phyloP scores from a whole-genome alignment of 2,888 invertebrate species.

The Melanostoma mellinum region DNA sequence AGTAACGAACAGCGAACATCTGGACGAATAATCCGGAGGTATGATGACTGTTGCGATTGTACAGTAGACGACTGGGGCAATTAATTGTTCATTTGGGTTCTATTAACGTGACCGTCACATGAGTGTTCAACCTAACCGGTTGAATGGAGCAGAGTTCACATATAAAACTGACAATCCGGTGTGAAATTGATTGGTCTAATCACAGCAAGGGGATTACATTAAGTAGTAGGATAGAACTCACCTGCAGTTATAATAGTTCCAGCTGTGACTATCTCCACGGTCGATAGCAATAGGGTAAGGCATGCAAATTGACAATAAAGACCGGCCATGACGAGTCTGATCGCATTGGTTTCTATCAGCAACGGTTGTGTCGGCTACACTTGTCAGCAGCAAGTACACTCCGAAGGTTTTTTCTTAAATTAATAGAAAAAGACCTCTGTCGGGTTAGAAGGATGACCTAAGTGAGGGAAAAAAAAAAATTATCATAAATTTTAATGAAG shows the following conservation, averaged over 20 bases:
- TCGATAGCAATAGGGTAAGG: slow-evolving; percentile 38
- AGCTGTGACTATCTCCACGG: slow-evolving; percentile 29
- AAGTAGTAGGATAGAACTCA: slow-evolving; percentile 21
- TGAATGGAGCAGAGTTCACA: slow-evolving; percentile 12
- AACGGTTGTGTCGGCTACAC: slow-evolving; percentile 34
- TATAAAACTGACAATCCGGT: slow-evolving; percentile 13
- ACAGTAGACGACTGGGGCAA: slow-evolving; percentile 28
- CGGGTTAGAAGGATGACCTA: slow-evolving; percentile 46
- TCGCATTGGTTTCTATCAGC: slow-evolving; percentile 18
- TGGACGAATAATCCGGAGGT: background rate
- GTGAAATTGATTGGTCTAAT: slow-evolving; percentile 35
- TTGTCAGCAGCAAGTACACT: slow-evolving; percentile 50
- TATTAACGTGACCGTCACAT: slow-evolving; percentile 52
- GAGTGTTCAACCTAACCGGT: slow-evolving; percentile 6
- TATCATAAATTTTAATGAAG: slow-evolving; percentile 16
- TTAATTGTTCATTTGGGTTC: slow-evolving; percentile 48
- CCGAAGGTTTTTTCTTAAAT: slow-evolving; percentile 18
- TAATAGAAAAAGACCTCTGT: background rate
- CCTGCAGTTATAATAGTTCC: slow-evolving; percentile 66
- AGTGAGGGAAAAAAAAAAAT: slow-evolving; percentile 9
- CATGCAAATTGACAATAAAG: slow-evolving; percentile 50
- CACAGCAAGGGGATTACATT: slow-evolving; percentile 33
- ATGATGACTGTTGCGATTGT: slow-evolving; percentile 33
- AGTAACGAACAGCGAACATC: too few species aligned
- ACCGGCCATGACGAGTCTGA: slow-evolving; percentile 43